phyloP scores from a whole-genome alignment of 2,797 vertebrate species.

The Aldrovandia affinis region DNA sequence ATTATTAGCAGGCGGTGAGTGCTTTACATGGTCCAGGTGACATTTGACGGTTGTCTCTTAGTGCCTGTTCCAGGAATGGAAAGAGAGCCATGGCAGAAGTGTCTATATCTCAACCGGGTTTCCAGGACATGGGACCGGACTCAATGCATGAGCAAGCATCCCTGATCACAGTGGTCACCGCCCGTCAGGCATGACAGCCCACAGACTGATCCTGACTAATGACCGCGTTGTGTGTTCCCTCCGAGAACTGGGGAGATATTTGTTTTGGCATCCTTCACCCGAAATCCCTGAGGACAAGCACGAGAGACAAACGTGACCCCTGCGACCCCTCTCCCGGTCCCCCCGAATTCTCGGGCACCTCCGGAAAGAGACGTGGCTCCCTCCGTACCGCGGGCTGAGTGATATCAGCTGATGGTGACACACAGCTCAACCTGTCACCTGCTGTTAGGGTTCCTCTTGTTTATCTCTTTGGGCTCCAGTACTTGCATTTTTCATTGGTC shows the following conservation, averaged over 20 bases:
- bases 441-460: not conserved
- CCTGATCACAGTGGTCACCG: not conserved
- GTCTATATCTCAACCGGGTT: not conserved
- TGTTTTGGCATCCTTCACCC: not conserved
- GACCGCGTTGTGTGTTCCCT: not conserved
- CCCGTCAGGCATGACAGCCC: not conserved
- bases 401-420: not conserved
- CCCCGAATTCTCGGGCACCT: not conserved
- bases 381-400: not conserved
- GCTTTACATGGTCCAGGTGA: slow-evolving; percentile 46
- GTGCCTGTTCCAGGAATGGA: slow-evolving; percentile 59
- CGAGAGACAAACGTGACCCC: not conserved
- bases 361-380: not conserved
- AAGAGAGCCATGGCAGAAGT: slow-evolving; percentile 35
- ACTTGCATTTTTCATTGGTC: not conserved
- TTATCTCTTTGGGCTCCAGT: not conserved
- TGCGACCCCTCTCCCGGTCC: not conserved
- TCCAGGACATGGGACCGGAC: not conserved
- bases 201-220: not conserved
- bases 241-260: not conserved
- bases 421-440: not conserved
- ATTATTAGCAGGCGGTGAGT: slow-evolving; percentile 52
- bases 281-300: not conserved
- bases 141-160: not conserved
- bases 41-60: slow-evolving; percentile 48